phyloP scores from a whole-genome alignment of 2,797 vertebrate genomes.

The Sebastes melanostomus region DNA sequence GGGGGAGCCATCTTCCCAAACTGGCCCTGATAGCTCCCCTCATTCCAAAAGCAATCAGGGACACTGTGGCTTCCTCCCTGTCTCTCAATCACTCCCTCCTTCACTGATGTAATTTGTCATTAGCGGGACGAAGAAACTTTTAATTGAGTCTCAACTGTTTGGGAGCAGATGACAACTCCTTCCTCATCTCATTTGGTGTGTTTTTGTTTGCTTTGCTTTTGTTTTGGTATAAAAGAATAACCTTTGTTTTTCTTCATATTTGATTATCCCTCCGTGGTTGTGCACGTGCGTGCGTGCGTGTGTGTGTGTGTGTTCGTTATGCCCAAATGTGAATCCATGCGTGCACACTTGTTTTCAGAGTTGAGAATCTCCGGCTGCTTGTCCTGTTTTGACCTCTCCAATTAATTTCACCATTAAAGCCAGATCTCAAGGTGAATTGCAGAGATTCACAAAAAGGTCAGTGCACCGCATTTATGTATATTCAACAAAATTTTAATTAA shows the following conservation, averaged over 20 bases:
- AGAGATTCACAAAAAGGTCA: conserved; percentile 68
- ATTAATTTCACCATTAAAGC: conserved; percentile 67
- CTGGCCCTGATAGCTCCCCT: conserved; percentile 55
- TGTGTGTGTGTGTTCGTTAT: neutral
- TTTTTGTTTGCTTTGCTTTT: conserved; percentile 53
- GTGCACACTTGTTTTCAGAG: neutral
- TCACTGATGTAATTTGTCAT: conserved; percentile 76
- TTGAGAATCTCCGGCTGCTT: conserved; percentile 31
- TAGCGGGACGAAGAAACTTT: conserved; percentile 74
- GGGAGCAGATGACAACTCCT: conserved; percentile 60
- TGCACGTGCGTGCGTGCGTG: neutral
- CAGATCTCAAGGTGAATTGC: conserved; percentile 70
- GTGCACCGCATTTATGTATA: conserved; percentile 68
- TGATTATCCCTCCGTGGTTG: conserved; percentile 16
- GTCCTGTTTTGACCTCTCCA: conserved; percentile 59
- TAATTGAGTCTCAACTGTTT: conserved; percentile 77
- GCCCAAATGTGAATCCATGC: neutral
- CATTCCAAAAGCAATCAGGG: conserved; percentile 75
- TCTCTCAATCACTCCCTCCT: conserved; percentile 67
- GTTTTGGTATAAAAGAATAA: conserved; percentile 33
- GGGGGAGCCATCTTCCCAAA: conserved; percentile 44
- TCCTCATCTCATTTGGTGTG: conserved; percentile 51
- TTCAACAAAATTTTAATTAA: conserved; percentile 75
- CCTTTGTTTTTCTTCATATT: conserved; percentile 44
- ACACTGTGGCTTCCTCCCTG: conserved; percentile 40